Evolutionary conservation across 2,888 invertebrate species (phyloP).

Genomic region (Zootermopsis nevadensis): DNA sequence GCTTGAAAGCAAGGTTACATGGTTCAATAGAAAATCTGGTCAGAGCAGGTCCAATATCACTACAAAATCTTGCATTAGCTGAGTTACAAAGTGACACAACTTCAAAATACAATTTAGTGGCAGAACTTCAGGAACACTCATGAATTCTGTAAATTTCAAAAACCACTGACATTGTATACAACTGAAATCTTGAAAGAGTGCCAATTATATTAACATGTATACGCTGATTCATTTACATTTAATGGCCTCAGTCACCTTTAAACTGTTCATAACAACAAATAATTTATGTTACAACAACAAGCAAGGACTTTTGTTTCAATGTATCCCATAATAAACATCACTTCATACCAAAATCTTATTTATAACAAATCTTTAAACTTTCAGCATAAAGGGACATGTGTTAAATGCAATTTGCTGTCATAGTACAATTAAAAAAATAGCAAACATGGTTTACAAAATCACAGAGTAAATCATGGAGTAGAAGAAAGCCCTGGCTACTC

Average conservation of each 20-base stretch:
- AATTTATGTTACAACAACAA: not conserved
- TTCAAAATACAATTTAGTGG: not conserved
- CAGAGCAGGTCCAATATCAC: not conserved
- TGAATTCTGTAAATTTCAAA: not conserved
- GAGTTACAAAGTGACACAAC: not conserved
- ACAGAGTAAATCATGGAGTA: no score
- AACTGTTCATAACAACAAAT: not conserved
- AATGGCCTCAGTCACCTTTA: not conserved
- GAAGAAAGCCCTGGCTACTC: no score
- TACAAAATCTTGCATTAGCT: not conserved
- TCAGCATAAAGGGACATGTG: no score
- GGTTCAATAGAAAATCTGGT: not conserved
- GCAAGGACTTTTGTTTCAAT: not conserved
- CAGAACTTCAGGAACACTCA: not conserved
- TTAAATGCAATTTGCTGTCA: no score
- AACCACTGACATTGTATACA: not conserved
- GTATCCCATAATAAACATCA: not conserved
- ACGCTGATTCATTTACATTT: not conserved
- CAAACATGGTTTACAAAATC: no score
- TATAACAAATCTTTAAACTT: no score
- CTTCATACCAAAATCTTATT: no score
- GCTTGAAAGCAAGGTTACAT: not conserved
- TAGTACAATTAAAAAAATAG: no score
- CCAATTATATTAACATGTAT: not conserved
- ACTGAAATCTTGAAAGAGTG: not conserved